Conservation (phyloP, 2,113 vertebrate species). For the Marmota flaviventris region DNA sequence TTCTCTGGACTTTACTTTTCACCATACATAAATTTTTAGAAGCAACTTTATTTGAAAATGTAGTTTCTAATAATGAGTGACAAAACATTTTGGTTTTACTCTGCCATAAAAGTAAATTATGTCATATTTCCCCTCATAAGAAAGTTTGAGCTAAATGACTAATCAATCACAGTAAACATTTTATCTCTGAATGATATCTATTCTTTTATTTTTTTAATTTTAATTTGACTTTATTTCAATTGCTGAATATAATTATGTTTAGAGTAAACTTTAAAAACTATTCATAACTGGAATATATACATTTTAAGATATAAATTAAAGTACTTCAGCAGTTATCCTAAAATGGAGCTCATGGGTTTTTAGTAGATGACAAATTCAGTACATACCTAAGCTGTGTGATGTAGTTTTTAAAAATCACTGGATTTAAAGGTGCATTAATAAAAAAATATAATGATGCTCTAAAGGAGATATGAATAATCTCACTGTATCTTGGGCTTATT, state of each 20-base stretch:
- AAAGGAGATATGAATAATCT: not conserved
- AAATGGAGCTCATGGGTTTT: not conserved
- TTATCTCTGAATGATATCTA: not conserved
- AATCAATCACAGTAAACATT: not conserved
- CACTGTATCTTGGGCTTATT: not conserved
- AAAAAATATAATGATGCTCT: not conserved
- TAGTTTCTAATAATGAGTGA: not conserved
- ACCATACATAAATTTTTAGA: not conserved
- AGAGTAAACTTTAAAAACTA: not conserved
- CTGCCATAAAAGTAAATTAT: not conserved
- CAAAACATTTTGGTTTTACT: not conserved
- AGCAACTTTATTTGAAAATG: not conserved
- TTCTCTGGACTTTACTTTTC: not conserved
- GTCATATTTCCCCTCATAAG: not conserved
- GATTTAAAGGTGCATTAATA: not conserved
- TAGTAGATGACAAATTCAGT: not conserved
- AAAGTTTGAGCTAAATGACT: not conserved
- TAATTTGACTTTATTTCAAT: not conserved
- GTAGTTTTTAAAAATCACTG: not conserved
- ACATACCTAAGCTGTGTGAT: not conserved
- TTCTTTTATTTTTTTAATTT: conserved; percentile 20
- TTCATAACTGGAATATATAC: not conserved
- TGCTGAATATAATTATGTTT: conserved; percentile 39
- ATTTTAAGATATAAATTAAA: conserved; percentile 29
- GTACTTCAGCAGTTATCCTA: not conserved